Base-by-base conservation (phyloP, 2,113 vertebrate genomes). In the Hydrochoerus hydrochaeris region DNA sequence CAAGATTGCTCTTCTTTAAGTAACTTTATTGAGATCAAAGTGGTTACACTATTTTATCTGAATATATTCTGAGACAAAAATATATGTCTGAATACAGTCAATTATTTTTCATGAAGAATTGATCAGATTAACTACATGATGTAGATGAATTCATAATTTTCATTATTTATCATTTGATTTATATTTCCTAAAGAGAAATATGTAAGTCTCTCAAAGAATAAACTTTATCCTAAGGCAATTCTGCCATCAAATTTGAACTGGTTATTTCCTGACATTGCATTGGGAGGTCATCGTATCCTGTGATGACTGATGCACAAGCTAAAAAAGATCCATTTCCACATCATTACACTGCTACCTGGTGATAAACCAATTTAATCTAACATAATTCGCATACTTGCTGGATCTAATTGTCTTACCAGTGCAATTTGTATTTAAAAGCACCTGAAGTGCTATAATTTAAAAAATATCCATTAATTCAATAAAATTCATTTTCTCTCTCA, bases 401-500 rank as follows among this genome's bases (percentile, higher is more conserved):
- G 78, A 83, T 77, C 69, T 97, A 97, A 98, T 96, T 95, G 84
- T 49, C 90, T 95, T 95, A 62, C 44, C 63, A 93, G 82, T 81
- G 85, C 60, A 96, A 67, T 97, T 75, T 88, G 54, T 41, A 96
- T 41, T 89, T 91, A 85, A 65, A 97, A 98, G 96, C 86, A 97
- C 94, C 93, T 96, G 84, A 67, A 85, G 63, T 93, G 52, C 62
- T 91, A 80, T 96, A 97, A 97, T 97, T 96, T 95, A 92, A 88
- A 96, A 16, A 89, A 65, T 30, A 91, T 83, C 35, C 90, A 75
- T 20, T 93, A 89, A 97, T 96, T 97, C 92, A 95, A 96, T 97
- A 94, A 84, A 95, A 92, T 24, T 85, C 91, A 97, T 95, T 96
- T 97, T 63, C 73, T 1, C 41, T 49, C 86, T 87, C 77, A 88